phyloP scores from a whole-genome alignment of 92 coral and sea anemone genomes.

The Porites cylindrica region DNA sequence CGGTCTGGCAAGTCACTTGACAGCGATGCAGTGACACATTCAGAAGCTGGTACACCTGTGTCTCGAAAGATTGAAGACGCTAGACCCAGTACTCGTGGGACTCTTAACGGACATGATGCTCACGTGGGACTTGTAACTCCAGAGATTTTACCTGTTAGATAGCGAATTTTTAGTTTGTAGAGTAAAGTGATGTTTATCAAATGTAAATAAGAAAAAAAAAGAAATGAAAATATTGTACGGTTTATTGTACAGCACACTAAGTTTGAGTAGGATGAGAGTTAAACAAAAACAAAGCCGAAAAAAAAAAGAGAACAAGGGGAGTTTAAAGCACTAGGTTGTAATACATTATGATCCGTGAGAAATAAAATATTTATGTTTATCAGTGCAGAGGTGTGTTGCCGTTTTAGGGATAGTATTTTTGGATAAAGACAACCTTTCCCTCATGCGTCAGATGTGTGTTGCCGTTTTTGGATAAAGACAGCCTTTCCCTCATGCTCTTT shows the following conservation, averaged over 20 bases:
- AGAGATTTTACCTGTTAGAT: slow-evolving; percentile 54
- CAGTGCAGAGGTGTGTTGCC: no score
- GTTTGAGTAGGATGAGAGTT: no score
- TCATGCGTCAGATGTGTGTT: no score
- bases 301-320: no score
- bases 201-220: background rate
- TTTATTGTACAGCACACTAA: background rate
- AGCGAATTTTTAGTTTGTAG: background rate
- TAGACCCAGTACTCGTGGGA: slow-evolving; percentile 23
- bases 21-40: slow-evolving; percentile 72
- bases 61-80: slow-evolving; percentile 13
- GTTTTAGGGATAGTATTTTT: no score
- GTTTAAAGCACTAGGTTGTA: no score
- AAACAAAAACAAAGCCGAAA: no score
- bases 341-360: no score
- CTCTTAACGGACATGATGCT: slow-evolving; percentile 10
- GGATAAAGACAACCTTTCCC: no score
- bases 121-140: slow-evolving; percentile 10
- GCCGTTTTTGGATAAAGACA: no score
- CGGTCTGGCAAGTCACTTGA: slow-evolving; percentile 86
- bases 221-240: background rate
- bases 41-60: slow-evolving; percentile 72
- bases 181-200: background rate
- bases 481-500: no score
- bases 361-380: no score